Evolutionary conservation across 2,888 invertebrate species (phyloP), one percentile per base, ranked within the genome.

Genomic region (Sussaba pulchella): DNA sequence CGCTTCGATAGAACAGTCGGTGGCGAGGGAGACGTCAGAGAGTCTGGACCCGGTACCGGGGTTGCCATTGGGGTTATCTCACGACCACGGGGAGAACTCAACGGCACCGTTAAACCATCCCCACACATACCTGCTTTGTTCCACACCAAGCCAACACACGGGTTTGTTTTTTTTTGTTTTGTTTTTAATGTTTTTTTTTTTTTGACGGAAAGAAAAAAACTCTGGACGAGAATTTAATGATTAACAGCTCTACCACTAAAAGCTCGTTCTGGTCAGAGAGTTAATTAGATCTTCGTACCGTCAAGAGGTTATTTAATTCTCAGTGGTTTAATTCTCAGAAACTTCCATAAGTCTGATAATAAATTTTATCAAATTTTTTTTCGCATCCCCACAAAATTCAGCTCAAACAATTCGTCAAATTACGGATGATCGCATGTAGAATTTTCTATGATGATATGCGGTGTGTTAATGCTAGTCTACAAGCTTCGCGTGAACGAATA

Each of bases 51-150:
- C 86, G 90, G 90, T 86, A 89, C 85, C 85, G 91, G 90, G 85
- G 91, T 91, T 85, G 90, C 83, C 84, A 89, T 82, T 67, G 89
- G 87, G 66, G 88, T 89, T 63, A 88, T 89, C 70, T 91, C 90
- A 86, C 88, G 89, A 83, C 89, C 90, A 39, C 89, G 89, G 79
- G 90, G 90, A 86, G 91, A 91, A 85, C 90, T 90, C 87, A 91
- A 90, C 86, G 91, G 90, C 81, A 91, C 90, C 85, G 88, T 90
- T 85, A 91, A 90, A 89, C 90, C 91, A 87, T 91, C 91, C 88
- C 90, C 90, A 89, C 89, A 89, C 81, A 90, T 86, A 89, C 90
- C 91, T 91, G 86, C 45, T 66, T n/a, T 69, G 83, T 88, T 85
- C 82, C 87, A 86, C 84, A 88, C 79, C 84, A 89, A 88, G 85